phyloP scores from a whole-genome alignment of 2,797 vertebrate species.

The Tauraco hartlaubi region DNA sequence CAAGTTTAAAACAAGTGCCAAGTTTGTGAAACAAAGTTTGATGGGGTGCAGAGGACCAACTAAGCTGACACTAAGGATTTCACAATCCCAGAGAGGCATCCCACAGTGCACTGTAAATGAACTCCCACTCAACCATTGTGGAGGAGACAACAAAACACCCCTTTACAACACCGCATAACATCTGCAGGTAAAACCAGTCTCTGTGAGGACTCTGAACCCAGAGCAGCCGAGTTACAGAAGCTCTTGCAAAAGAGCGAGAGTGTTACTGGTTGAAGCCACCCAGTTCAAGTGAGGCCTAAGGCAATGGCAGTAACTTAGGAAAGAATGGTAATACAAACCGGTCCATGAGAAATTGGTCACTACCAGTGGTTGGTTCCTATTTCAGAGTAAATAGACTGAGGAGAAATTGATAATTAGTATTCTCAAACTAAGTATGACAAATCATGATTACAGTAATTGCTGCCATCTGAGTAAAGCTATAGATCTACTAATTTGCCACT shows the following conservation, averaged over 20 bases:
- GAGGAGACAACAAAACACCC: not conserved
- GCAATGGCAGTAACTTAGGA: not conserved
- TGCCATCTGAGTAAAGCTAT: constrained; percentile 27
- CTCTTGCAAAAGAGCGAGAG: not conserved
- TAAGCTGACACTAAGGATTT: not conserved
- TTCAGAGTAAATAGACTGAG: constrained; percentile 54
- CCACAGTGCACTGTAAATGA: not conserved
- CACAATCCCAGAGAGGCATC: not conserved
- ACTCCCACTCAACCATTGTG: not conserved
- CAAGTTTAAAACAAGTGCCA: not conserved
- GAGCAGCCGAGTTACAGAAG: not conserved
- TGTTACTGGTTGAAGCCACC: not conserved
- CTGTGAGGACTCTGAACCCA: constrained; percentile 17
- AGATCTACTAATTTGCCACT: not conserved
- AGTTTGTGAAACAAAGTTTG: not conserved
- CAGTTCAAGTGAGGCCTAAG: not conserved
- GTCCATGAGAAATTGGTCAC: constrained; percentile 9
- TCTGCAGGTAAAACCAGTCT: constrained; percentile 57
- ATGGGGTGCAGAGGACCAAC: not conserved
- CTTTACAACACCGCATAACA: not conserved
- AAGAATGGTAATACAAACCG: constrained; percentile 22
- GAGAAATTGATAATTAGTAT: constrained; percentile 58
- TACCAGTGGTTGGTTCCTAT: not conserved
- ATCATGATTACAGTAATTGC: constrained; percentile 40
- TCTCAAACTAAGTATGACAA: constrained; percentile 54